Percentiles rank a stretch among this genome's conserved stretches.
Evolutionary conservation across 2,888 invertebrate species (phyloP).

Genomic region (Nebria salina): DNA sequence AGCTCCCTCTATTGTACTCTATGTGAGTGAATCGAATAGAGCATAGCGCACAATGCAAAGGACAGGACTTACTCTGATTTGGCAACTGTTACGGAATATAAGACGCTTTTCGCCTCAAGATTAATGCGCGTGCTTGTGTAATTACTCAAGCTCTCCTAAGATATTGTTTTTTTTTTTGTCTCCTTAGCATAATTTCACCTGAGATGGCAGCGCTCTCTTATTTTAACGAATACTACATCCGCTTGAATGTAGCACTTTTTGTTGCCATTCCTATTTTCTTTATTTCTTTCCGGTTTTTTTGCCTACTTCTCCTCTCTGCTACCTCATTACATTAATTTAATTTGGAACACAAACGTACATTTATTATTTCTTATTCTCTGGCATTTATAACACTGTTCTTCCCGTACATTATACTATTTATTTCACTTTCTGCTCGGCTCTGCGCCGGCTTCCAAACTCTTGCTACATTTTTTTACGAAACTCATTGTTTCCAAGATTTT

Average conservation of each 20-base stretch:
- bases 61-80: not conserved
- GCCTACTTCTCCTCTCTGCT: conserved; percentile 2
- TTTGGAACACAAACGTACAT: conserved; percentile 48
- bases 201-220: conserved; percentile 23
- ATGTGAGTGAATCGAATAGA: not conserved
- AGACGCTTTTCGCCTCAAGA: conserved; percentile 34
- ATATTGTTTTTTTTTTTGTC: conserved; percentile 40
- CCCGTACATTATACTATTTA: conserved; percentile 47
- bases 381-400: conserved; percentile 47
- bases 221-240: conserved; percentile 39
- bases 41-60: not conserved
- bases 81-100: not conserved
- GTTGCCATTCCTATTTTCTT: conserved; percentile 30
- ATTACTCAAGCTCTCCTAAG: conserved; percentile 38
- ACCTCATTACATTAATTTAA: conserved; percentile 48
- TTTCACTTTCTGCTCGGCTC: conserved; percentile 43
- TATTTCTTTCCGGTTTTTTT: conserved; percentile 35
- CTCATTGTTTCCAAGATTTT: conserved; percentile 46
- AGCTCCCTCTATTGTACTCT: not conserved
- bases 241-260: conserved; percentile 37
- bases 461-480: conserved; percentile 38
- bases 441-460: conserved; percentile 30
- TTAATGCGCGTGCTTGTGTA: conserved; percentile 41
- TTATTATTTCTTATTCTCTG: conserved; percentile 45
- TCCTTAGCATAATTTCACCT: conserved; percentile 45